Conservation (phyloP, 2,888 invertebrate genomes). For the Rosalia funebris region DNA sequence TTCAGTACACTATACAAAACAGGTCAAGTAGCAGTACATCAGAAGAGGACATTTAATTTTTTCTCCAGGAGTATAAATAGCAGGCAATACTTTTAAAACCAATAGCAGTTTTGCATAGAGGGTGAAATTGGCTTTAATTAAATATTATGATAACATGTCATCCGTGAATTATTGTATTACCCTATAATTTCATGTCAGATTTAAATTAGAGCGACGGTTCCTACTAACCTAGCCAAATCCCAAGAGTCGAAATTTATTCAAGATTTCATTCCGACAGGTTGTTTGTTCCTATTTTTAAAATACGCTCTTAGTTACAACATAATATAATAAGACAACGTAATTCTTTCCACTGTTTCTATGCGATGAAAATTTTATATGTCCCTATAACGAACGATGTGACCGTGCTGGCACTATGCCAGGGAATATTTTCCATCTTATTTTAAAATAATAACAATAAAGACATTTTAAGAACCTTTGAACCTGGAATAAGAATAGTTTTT, state of each 20-base stretch:
- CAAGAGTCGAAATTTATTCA: not conserved
- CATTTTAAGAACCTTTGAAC: not conserved
- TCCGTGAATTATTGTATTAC: too few species aligned
- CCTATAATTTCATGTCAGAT: too few species aligned
- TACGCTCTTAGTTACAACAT: constrained; percentile 2
- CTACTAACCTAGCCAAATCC: not conserved
- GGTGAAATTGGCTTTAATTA: too few species aligned
- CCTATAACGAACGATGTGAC: not conserved
- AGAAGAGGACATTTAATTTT: too few species aligned
- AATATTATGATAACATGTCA: too few species aligned
- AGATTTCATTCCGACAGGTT: not conserved
- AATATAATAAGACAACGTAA: constrained; percentile 12
- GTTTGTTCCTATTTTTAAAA: constrained; percentile 16
- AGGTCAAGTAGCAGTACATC: too few species aligned
- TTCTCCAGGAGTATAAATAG: too few species aligned
- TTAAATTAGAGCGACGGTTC: too few species aligned
- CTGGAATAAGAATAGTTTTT: too few species aligned
- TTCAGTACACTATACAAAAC: too few species aligned
- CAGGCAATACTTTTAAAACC: too few species aligned
- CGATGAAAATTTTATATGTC: constrained; percentile 8
- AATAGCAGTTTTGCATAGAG: too few species aligned
- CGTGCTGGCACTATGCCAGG: constrained; percentile 7
- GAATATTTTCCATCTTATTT: constrained; percentile 4
- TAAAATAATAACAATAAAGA: not conserved
- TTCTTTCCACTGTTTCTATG: constrained; percentile 13